phyloP scores from a whole-genome alignment of 53 echinoderm and acorn worm genomes.

The Hippasteria phrygiana region DNA sequence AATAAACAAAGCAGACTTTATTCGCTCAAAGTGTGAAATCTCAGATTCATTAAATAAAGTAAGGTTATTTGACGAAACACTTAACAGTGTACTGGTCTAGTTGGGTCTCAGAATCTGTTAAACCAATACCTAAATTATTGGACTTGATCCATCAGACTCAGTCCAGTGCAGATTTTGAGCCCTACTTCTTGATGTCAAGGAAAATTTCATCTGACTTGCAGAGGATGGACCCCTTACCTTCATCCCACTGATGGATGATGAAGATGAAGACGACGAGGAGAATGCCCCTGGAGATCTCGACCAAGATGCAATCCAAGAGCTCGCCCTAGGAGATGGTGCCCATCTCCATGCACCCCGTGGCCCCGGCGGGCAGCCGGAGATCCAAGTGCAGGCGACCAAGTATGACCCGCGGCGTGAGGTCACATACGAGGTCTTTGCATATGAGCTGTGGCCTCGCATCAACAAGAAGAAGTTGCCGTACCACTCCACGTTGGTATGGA shows the following conservation, averaged over 20 bases:
- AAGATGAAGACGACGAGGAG: conserved; percentile 41
- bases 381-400: conserved; percentile 37
- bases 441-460: conserved; percentile 68
- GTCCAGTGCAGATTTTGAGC: too few species aligned
- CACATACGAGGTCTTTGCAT: conserved; percentile 73
- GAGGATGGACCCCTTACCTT: conserved; percentile 65
- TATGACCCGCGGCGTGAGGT: conserved; percentile 66
- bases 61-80: too few species aligned
- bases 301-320: conserved; percentile 29
- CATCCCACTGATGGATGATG: conserved; percentile 62
- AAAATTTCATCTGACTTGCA: not conserved
- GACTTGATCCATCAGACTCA: too few species aligned
- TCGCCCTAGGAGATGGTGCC: conserved; percentile 20
- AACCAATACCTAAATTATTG: too few species aligned
- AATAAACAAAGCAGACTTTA: too few species aligned
- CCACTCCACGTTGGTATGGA: conserved; percentile 75
- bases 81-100: too few species aligned
- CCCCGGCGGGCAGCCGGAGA: conserved; percentile 12
- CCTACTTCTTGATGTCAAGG: too few species aligned
- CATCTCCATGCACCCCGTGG: not conserved
- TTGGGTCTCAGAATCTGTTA: too few species aligned
- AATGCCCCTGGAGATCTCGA: not conserved
- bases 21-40: too few species aligned
- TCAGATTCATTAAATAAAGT: too few species aligned
- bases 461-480: conserved; percentile 76